Evolutionary conservation across 1,140 invertebrate species (phyloP).

Genomic region (Papilio polytes): DNA sequence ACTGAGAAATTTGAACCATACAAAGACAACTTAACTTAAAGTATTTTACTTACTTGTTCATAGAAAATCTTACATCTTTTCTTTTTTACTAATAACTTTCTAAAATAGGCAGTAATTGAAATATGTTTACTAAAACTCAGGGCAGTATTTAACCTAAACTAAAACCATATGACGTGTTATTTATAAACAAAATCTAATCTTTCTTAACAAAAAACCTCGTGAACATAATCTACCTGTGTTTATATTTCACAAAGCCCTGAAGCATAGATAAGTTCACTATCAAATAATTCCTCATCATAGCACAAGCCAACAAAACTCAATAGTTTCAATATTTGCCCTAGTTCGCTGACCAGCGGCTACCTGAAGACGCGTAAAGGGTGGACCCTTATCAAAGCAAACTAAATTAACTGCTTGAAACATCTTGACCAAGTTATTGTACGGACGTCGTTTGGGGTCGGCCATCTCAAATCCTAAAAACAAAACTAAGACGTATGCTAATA

Average conservation of each 20-base stretch:
- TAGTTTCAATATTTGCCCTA: slow-evolving; percentile 64
- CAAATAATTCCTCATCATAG: slow-evolving; percentile 37
- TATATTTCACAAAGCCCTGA: neutral
- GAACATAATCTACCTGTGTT: neutral
- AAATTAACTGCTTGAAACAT: slow-evolving; percentile 77
- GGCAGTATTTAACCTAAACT: neutral
- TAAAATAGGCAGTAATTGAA: too few species aligned
- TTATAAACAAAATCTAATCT: neutral
- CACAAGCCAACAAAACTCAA: slow-evolving; percentile 41
- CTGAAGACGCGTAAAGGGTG: slow-evolving; percentile 51
- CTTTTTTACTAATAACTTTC: too few species aligned
- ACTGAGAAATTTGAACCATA: too few species aligned
- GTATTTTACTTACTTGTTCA: too few species aligned
- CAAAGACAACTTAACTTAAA: too few species aligned
- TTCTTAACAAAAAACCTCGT: neutral
- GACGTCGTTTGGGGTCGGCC: slow-evolving; percentile 45
- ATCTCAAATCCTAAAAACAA: slow-evolving; percentile 74
- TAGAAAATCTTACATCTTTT: too few species aligned
- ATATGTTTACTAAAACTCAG: too few species aligned
- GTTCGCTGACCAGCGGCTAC: slow-evolving; percentile 60
- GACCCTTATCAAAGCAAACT: slow-evolving; percentile 77
- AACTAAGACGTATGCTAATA: slow-evolving; percentile 71
- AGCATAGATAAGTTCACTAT: slow-evolving; percentile 31
- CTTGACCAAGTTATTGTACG: slow-evolving; percentile 79
- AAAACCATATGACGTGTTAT: neutral